A percentile compares a stretch with the other conserved stretches of the same genome.
These are phyloP conservation scores for Sylvia atricapilla DNA, from an alignment of 2,113 vertebrate species.

Conservation along the genomic window DNA sequence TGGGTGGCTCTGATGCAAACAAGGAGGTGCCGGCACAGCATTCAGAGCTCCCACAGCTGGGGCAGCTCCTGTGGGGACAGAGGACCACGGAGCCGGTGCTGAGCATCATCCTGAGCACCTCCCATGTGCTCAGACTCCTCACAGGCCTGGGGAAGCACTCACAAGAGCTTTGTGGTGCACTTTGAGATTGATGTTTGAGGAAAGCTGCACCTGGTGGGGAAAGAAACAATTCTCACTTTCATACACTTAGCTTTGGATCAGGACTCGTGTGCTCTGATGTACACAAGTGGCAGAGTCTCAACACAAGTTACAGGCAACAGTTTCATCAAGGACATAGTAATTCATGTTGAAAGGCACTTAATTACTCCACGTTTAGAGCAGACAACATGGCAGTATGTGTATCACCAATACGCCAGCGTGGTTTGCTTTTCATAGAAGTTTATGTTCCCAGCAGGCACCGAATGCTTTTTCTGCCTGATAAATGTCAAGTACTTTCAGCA, in stretches of 20 bases:
- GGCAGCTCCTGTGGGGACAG: neutral
- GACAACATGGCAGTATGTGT: neutral
- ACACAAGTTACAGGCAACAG: neutral
- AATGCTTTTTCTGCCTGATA: constrained; percentile 36
- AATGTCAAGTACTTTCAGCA: constrained; percentile 49
- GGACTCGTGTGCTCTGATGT: fast-evolving
- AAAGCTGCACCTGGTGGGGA: neutral
- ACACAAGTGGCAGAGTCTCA: neutral
- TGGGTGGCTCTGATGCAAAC: neutral
- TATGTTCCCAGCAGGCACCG: neutral
- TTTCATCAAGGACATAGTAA: neutral
- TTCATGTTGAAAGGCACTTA: constrained; percentile 7
- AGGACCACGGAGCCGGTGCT: neutral
- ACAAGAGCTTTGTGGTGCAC: neutral
- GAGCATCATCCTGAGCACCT: neutral
- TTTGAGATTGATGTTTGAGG: neutral
- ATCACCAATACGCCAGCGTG: neutral
- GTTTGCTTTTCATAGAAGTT: constrained; percentile 31
- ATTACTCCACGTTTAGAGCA: constrained; percentile 9
- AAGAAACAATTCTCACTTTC: neutral
- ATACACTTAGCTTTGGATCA: neutral
- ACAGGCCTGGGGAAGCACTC: neutral
- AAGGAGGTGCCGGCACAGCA: neutral
- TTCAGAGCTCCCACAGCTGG: fast-evolving
- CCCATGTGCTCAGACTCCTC: fast-evolving